Evolutionary conservation across 2,888 invertebrate species (phyloP), one percentile per base, ranked within the genome.

Genomic region (Diogma glabrata): DNA sequence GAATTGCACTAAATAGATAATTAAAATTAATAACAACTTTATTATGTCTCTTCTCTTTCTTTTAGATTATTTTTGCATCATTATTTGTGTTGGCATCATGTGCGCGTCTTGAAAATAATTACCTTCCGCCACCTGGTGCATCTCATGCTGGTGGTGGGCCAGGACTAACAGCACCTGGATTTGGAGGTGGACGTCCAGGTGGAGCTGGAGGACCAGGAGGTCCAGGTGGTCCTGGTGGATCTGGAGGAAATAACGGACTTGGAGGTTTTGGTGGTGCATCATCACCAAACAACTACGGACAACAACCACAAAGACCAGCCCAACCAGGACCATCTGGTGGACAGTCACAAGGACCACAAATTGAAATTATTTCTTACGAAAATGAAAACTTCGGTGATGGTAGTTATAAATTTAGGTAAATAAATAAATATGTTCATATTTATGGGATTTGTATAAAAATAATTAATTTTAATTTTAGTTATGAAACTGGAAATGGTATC

Each of bases 401-500:
- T 47, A 75, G 72, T 55, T 78, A 77, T 59, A 74, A 71, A 58
- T 76, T 71, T 60, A 24, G 24, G 24, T 24, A 24, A 24, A 24
- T 24, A 7, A 7, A 24, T n/a, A n/a, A n/a, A n/a, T n/a, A n/a
- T n/a, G n/a, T n/a, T n/a, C n/a, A n/a, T n/a, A n/a, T n/a, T n/a
- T n/a, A n/a, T n/a, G n/a, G 70, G 69, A 68, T 71, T 61, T 58
- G 54, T 52, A 40, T 51, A 40, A 9, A 38, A 40, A 23, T 47
- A 14, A 28, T 36, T 47, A 33, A 22, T 47, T 40, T 54, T 59
- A 45, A 7, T 24, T 24, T 24, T 9, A 79, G 78, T 59, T 81
- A 78, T 59, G 77, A 79, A 65, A 77, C 79, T 14, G 77, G 74
- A 10, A 80, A 81, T 59, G 80, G 80, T 12, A 81, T 81, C 57